Percentiles rank a stretch among this genome's conserved stretches.
phyloP scores from a whole-genome alignment of 2,113 vertebrate genomes.

The Tyrannus savana region DNA sequence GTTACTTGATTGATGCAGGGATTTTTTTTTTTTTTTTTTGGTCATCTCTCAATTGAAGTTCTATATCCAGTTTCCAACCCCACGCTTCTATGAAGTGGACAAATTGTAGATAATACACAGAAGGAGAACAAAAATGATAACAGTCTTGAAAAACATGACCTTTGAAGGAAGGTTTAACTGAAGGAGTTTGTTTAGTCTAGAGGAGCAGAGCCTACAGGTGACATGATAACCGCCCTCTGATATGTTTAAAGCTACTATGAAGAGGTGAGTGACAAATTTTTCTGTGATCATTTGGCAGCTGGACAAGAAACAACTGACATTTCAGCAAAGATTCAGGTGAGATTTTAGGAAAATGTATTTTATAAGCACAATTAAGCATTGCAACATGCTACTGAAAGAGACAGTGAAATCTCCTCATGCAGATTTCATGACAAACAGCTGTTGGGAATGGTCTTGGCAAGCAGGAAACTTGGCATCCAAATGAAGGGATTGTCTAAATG shows the following conservation, averaged over 20 bases:
- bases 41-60: not conserved
- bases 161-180: not conserved
- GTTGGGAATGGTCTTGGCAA: not conserved
- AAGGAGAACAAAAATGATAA: not conserved
- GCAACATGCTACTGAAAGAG: conserved; percentile 1
- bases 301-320: not conserved
- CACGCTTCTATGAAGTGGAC: not conserved
- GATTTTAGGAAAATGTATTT: not conserved
- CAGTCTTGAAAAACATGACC: not conserved
- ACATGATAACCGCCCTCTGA: not conserved
- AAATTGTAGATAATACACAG: not conserved
- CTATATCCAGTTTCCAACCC: not conserved
- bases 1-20: not conserved
- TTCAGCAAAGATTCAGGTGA: conserved; percentile 22
- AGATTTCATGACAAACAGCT: conserved; percentile 11
- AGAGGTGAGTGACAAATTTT: not conserved
- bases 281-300: not conserved
- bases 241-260: not conserved
- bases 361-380: not conserved
- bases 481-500: not conserved
- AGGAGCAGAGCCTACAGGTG: not conserved
- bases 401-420: not conserved
- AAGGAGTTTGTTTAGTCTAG: conserved; percentile 37
- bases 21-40: not conserved
- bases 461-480: not conserved